Evolutionary conservation across 2,888 invertebrate genomes (phyloP).

Genomic region (Steinernema carpocapsae): DNA sequence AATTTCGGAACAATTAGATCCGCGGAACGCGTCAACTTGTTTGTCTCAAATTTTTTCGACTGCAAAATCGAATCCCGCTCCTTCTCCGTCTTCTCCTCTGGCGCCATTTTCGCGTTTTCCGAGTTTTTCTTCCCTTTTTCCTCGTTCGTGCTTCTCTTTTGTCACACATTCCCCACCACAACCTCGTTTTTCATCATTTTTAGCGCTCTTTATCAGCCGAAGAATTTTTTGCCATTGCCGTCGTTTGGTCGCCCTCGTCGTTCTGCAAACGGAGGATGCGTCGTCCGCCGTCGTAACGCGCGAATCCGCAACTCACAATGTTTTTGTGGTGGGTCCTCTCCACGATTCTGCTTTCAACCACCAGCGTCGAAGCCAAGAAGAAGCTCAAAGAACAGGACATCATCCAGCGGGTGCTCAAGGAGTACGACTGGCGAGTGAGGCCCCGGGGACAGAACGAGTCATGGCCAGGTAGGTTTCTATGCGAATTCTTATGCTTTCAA

Average conservation of each 20-base stretch:
- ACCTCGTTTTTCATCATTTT: neutral
- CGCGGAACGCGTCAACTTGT: constrained; percentile 22
- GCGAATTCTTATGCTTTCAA: too few relatives aligned
- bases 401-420: constrained; percentile 61
- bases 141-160: too few relatives aligned
- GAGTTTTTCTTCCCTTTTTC: too few relatives aligned
- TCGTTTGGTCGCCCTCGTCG: neutral
- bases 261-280: constrained; percentile 15
- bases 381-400: constrained; percentile 66
- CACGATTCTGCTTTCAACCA: neutral
- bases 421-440: constrained; percentile 68
- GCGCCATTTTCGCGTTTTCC: too few relatives aligned
- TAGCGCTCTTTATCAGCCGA: neutral
- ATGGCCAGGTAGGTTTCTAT: constrained; percentile 61
- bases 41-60: neutral
- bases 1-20: constrained; percentile 22
- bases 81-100: neutral
- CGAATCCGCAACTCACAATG: neutral
- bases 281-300: constrained; percentile 2
- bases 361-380: constrained; percentile 49
- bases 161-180: too few relatives aligned
- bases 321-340: constrained; percentile 13
- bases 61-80: neutral
- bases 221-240: neutral
- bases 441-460: constrained; percentile 63